Evolutionary conservation across 1,140 invertebrate species (phyloP).

Genomic region (Apis dorsata): DNA sequence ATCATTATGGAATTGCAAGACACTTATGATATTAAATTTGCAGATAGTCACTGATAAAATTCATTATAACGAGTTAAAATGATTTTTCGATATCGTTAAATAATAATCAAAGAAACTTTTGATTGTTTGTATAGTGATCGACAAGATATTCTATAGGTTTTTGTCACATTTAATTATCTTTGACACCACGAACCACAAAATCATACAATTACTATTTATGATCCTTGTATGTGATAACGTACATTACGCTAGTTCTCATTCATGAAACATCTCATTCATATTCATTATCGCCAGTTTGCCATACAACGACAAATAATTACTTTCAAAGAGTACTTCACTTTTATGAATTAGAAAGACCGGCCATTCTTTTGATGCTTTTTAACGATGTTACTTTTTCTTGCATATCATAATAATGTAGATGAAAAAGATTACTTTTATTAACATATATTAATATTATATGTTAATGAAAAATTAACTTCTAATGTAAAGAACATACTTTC

Average conservation of each 20-base stretch:
- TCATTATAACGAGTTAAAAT: neutral
- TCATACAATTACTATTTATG: conserved; percentile 11
- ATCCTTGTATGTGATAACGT: conserved; percentile 21
- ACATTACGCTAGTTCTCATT: conserved; percentile 50
- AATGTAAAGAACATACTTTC: neutral
- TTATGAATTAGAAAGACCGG: conserved; percentile 43
- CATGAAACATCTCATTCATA: conserved; percentile 56
- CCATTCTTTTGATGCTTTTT: conserved; percentile 51
- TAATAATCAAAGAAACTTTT: neutral
- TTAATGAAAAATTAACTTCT: neutral
- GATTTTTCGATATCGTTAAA: too few relatives aligned
- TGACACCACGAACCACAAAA: neutral
- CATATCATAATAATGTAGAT: neutral
- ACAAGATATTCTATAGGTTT: neutral
- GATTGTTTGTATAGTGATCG: neutral
- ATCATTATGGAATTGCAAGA: neutral
- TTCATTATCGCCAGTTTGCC: conserved; percentile 21
- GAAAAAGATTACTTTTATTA: neutral
- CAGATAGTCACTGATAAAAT: neutral
- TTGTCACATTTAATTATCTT: neutral
- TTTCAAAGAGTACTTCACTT: conserved; percentile 47
- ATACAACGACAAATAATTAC: conserved; percentile 13
- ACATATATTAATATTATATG: neutral
- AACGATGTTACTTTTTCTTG: conserved; percentile 37
- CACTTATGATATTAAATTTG: neutral